Percentiles rank a stretch among this genome's conserved stretches.
Evolutionary conservation across 2,113 vertebrate genomes (phyloP).

Genomic region (Grammomys surdaster): DNA sequence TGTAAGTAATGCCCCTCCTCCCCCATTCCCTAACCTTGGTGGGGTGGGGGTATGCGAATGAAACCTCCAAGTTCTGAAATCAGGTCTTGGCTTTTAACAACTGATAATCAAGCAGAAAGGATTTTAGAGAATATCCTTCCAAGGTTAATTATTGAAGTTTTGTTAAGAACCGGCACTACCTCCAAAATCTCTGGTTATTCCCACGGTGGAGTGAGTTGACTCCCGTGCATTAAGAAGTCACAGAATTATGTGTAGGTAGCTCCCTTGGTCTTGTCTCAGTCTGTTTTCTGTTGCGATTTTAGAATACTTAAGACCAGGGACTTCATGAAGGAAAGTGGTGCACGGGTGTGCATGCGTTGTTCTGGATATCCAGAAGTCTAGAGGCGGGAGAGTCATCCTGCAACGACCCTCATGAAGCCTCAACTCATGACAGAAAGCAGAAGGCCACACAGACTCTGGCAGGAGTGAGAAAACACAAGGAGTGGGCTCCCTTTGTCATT

Average conservation of each 20-base stretch:
- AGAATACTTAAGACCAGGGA: neutral
- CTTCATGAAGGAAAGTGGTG: neutral
- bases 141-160: conserved; percentile 12
- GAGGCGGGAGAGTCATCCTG: neutral
- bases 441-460: neutral
- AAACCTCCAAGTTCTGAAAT: neutral
- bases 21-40: neutral
- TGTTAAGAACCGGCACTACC: neutral
- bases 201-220: neutral
- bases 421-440: neutral
- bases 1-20: neutral
- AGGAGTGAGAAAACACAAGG: neutral
- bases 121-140: neutral
- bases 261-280: neutral
- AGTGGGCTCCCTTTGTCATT: neutral
- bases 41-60: neutral
- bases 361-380: neutral
- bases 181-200: neutral
- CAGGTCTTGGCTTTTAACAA: conserved; percentile 15
- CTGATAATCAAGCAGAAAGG: neutral
- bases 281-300: neutral
- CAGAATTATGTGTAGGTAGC: neutral
- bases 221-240: conserved; percentile 32
- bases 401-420: neutral
- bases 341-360: neutral